phyloP scores from a whole-genome alignment of 2,113 vertebrate species.

The Larimichthys crocea region DNA sequence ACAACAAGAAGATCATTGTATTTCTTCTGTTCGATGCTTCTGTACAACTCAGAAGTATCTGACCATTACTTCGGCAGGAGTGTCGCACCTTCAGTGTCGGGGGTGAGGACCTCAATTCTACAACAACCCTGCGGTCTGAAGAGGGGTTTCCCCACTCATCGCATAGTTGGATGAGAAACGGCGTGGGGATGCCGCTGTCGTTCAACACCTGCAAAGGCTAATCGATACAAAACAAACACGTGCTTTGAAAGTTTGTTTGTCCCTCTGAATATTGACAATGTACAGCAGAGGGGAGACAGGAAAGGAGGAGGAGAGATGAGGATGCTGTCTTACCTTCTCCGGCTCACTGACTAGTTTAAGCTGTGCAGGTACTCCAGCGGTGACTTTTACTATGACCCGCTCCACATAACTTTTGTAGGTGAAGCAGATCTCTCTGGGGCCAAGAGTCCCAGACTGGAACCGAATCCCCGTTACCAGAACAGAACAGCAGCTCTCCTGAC shows the following conservation, averaged over 20 bases:
- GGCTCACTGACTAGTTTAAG: constrained; percentile 85
- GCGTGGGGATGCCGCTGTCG: constrained; percentile 83
- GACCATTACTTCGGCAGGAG: not conserved
- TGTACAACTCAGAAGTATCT: not conserved
- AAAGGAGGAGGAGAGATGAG: not conserved
- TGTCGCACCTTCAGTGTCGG: constrained; percentile 57
- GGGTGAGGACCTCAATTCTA: constrained; percentile 73
- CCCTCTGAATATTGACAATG: not conserved
- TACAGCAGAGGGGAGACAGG: not conserved
- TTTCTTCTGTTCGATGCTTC: not conserved
- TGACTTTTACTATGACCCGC: constrained; percentile 83
- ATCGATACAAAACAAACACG: constrained; percentile 25
- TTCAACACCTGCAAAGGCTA: constrained; percentile 90
- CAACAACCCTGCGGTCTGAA: constrained; percentile 86
- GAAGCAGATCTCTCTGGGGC: constrained; percentile 88
- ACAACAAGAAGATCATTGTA: not conserved
- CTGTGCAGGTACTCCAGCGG: constrained; percentile 87
- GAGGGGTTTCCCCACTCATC: constrained; percentile 92
- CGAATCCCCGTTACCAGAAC: constrained; percentile 85
- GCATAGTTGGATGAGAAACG: constrained; percentile 88
- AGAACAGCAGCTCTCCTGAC: constrained; percentile 84
- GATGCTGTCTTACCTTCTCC: constrained; percentile 53
- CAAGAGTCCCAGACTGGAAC: constrained; percentile 84
- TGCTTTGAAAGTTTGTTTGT: not conserved
- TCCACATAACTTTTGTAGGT: constrained; percentile 86